Base-by-base conservation (phyloP, 2,797 vertebrate genomes). In the Notamacropus eugenii region DNA sequence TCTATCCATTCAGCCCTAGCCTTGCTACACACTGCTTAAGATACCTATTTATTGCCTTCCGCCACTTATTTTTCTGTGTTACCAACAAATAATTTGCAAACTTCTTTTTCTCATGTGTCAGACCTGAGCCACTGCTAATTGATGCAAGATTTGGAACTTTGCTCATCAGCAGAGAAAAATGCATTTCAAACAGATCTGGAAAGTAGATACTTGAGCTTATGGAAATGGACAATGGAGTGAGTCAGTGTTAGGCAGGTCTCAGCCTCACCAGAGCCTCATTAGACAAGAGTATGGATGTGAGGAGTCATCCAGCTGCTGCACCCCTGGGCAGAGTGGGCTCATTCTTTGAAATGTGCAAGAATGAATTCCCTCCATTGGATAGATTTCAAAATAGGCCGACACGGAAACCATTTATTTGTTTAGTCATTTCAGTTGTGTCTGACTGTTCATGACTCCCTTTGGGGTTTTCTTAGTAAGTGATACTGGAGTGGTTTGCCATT, bases 111-210 rank as follows among this genome's bases (percentile, higher is more conserved):
- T 95, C 29, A 0, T 0, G 0, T 91, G 19, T 46, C 92, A n/a
- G 19, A 22, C n/a, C 54, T 95, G 82, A 0, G 4, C 62, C 91
- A 1, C 55, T 90, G 82, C 92, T 96, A 93, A 34, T 24, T 3
- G n/a, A 91, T 96, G 93, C 96, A 27, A 96, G 96, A 90, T 0
- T 0, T 58, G 56, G 40, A 93, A 90, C n/a, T 96, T 96, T 94
- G 94, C 95, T 97, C 97, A 95, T 92, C 93, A 94, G 90, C 54
- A 57, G 92, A 67, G 74, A 62, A 92, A 94, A 97, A 96, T 97
- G 91, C 92, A 96, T 96, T 93, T 95, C 91, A 67, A 50, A 31
- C 52, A 54, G 52, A 91, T 28, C 28, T 91, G 28, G 22, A 54
- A 52, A 91, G 74, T 31, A 59, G 58, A 59, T 31, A 11, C 58